These are phyloP conservation scores for Cryptomyrus ogoouensis DNA, from an alignment of 2,113 vertebrate genomes.

Conservation along the genomic window DNA sequence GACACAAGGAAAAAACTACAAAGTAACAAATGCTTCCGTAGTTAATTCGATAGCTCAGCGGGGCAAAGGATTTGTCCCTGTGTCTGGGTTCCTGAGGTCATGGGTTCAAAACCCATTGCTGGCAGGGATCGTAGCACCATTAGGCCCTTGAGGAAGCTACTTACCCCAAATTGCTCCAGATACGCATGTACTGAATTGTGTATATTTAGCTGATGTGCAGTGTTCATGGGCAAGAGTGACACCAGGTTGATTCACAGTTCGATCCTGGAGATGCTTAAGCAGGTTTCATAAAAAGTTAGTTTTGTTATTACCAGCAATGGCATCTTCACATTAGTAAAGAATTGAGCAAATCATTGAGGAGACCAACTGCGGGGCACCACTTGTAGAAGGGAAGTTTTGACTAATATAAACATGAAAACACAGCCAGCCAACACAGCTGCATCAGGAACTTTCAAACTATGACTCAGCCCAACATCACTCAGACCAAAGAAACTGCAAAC, in stretches of 20 bases:
- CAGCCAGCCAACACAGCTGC: background rate
- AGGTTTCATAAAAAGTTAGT: background rate
- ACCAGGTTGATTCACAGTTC: background rate
- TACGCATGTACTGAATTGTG: background rate
- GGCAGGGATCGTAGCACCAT: background rate
- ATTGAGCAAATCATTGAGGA: background rate
- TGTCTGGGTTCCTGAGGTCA: background rate
- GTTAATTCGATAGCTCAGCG: background rate
- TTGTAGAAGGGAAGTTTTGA: background rate
- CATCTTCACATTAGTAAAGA: background rate
- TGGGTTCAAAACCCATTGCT: background rate
- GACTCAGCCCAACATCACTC: background rate
- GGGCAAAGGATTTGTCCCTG: background rate
- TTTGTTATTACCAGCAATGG: background rate
- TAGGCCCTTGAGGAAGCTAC: background rate
- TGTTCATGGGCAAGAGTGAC: background rate
- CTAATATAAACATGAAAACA: background rate
- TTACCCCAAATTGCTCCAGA: background rate
- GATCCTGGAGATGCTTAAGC: background rate
- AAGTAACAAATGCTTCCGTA: background rate
- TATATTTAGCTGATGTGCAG: background rate
- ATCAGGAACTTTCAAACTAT: slow-evolving; percentile 11
- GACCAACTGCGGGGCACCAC: background rate
- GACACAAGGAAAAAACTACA: background rate
- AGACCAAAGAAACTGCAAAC: background rate